These are phyloP conservation scores for Palythoa caribaeorum DNA, from an alignment of 92 coral and sea anemone species.

Conservation along the genomic window DNA sequence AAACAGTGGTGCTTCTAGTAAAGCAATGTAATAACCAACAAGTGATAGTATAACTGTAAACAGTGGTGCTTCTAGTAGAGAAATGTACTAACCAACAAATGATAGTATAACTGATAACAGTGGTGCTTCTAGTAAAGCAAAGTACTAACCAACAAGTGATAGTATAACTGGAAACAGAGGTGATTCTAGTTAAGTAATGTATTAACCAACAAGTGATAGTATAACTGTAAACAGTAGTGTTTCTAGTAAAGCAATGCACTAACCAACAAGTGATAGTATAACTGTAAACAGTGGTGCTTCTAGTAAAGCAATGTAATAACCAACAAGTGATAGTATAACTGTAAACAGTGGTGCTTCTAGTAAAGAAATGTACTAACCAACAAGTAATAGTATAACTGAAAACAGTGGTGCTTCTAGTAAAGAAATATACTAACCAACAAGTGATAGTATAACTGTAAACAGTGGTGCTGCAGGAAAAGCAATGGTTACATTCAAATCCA, in stretches of 20 bases:
- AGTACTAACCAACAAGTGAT: no score
- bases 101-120: no score
- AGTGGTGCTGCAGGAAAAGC: conserved; percentile 98
- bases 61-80: conserved; percentile 95
- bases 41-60: conserved; percentile 96
- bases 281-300: conserved; percentile 97
- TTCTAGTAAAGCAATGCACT: conserved; percentile 84
- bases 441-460: conserved; percentile 95
- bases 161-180: no score
- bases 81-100: no score
- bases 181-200: no score
- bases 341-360: no score
- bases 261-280: conserved; percentile 80
- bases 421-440: conserved; percentile 37
- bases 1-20: conserved; percentile 96
- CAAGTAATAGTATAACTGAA: no score
- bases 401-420: no score
- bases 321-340: no score
- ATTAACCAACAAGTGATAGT: conserved; percentile 73
- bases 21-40: conserved; percentile 89
- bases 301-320: conserved; percentile 63
- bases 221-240: conserved; percentile 97
- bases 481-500: conserved; percentile 96
- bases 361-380: no score
- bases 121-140: no score